Evolutionary conservation across 2,113 vertebrate genomes (phyloP).

Genomic region (Hucho hucho): DNA sequence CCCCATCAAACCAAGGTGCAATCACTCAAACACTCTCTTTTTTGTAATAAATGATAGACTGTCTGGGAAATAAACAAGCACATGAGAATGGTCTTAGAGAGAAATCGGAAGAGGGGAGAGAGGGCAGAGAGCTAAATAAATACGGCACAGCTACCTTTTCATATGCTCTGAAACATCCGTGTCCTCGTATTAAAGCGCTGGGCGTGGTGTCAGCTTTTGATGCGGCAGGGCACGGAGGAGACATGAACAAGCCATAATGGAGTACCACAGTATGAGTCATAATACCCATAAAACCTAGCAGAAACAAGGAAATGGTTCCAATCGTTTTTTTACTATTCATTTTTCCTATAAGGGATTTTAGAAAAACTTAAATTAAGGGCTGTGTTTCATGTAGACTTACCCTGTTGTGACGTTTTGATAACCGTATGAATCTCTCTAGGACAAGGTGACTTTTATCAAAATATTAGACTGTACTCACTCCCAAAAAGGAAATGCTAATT

Average conservation of each 20-base stretch:
- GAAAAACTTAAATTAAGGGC: no score
- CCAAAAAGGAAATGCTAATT: no score
- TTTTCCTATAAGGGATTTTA: no score
- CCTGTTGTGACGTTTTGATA: no score
- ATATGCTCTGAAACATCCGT: constrained; percentile 78
- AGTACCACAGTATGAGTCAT: no score
- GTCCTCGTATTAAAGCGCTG: constrained; percentile 75
- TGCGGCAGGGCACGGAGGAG: constrained; percentile 73
- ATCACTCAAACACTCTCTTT: constrained; percentile 66
- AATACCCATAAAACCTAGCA: no score
- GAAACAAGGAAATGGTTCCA: no score
- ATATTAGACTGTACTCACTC: no score
- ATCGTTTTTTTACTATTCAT: no score
- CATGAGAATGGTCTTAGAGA: constrained; percentile 53
- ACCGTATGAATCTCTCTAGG: no score
- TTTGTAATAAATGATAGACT: constrained; percentile 74
- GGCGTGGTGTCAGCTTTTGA: constrained; percentile 78
- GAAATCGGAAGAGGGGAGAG: constrained; percentile 4
- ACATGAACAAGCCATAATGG: constrained; percentile 79
- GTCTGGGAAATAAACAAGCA: constrained; percentile 74
- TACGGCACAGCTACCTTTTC: constrained; percentile 77
- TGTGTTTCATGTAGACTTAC: no score
- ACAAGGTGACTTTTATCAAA: no score
- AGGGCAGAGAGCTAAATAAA: constrained; percentile 67
- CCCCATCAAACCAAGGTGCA: constrained; percentile 76